These are phyloP conservation scores for Drosophila birchii DNA, from an alignment of 2,888 invertebrate genomes.

Conservation along the genomic window DNA sequence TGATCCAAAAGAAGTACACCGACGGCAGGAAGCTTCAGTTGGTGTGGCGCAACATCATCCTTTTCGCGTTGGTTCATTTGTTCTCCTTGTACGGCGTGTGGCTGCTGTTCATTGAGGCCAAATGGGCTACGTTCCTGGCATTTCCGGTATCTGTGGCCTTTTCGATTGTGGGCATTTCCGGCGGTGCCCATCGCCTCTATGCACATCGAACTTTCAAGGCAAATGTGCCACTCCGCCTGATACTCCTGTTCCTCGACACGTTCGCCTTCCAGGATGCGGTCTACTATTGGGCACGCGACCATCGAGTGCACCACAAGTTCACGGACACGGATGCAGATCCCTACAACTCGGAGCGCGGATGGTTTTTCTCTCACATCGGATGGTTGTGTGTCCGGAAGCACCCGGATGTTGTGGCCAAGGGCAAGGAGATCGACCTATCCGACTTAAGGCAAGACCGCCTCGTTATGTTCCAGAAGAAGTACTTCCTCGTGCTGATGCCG, in stretches of 20 bases:
- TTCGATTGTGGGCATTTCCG: constrained; percentile 93
- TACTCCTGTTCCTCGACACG: constrained; percentile 93
- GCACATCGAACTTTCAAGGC: constrained; percentile 98
- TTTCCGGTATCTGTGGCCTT: neutral
- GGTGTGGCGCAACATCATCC: constrained; percentile 93
- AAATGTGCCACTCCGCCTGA: constrained; percentile 92
- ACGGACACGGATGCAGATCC: constrained; percentile 97
- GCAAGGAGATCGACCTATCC: constrained; percentile 92
- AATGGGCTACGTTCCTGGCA: constrained; percentile 90
- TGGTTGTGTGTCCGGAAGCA: constrained; percentile 94
- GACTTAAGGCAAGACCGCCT: constrained; percentile 93
- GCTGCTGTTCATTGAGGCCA: constrained; percentile 90
- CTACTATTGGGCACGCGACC: constrained; percentile 92
- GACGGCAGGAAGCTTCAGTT: constrained; percentile 87
- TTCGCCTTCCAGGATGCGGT: constrained; percentile 95
- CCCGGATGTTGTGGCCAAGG: constrained; percentile 91
- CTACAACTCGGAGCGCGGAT: constrained; percentile 95
- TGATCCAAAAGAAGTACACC: constrained; percentile 86
- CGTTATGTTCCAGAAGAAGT: constrained; percentile 94
- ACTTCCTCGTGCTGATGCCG: constrained; percentile 91
- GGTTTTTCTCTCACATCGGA: constrained; percentile 98
- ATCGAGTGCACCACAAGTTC: constrained; percentile 95
- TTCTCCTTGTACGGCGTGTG: constrained; percentile 91
- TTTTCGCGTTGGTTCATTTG: constrained; percentile 90
- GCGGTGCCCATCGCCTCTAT: constrained; percentile 98